Evolutionary conservation across 2,113 vertebrate genomes (phyloP), one percentile per base, ranked within the genome.

Genomic region (Seriola aureovittata): DNA sequence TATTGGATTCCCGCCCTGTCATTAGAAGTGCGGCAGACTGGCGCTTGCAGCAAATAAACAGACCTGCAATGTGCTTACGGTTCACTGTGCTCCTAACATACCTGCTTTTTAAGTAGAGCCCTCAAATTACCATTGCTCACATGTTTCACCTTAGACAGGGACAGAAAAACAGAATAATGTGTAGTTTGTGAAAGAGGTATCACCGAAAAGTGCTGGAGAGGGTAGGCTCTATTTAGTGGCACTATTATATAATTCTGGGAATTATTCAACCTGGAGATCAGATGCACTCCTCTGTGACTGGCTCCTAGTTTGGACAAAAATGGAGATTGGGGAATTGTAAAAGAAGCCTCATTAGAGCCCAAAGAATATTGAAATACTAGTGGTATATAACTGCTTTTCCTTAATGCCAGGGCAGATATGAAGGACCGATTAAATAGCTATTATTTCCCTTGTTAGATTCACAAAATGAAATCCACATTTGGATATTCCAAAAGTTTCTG

Each of bases 51-150:
- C 60, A 62, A 85, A 87, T 85, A 79, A 89, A 88, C 71, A 82
- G 34, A n/a, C 54, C 60, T 72, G 73, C 68, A 42, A 38, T 58
- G 85, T 78, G 64, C 71, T 85, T 38, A 58, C 63, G 83, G 69
- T 73, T 84, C 55, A 72, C 75, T 38, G 67, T 71, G 64, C 63
- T 78, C 63, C 44, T 75, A 58, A 65, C 80, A 54, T 88, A 90
- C 81, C 84, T 86, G 88, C 85, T 88, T 80, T 91, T 92, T 89
- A 88, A 86, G 62, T 65, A 38, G 52, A 88, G 76, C 75, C 88
- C 76, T 90, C 29, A 91, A 85, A 93, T 93, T 84, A 90, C 55
- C 59, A 34, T 73, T 64, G 25, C 58, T 83, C 78, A 66, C 84
- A 83, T 40, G 25, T 36, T 65, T 88, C 57, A 78, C 50, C 71